phyloP scores from a whole-genome alignment of 2,797 vertebrate genomes.

The Hafferia zeledoni region DNA sequence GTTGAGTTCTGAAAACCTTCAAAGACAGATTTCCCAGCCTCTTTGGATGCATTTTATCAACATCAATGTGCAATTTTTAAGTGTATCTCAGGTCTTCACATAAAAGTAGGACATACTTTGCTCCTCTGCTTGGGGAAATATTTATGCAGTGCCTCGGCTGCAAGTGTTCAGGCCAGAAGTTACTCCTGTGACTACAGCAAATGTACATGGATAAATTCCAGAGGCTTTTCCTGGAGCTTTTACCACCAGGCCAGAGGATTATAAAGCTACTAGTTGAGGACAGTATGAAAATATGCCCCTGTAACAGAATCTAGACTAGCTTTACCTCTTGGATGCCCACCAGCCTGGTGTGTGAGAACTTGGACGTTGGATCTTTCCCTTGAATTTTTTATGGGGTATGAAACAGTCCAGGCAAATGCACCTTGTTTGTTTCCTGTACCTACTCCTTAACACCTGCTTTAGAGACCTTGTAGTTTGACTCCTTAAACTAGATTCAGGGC shows the following conservation, averaged over 20 bases:
- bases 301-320: background rate
- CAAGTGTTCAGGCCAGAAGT: background rate
- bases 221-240: slow-evolving; percentile 14
- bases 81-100: background rate
- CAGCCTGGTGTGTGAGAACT: background rate
- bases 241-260: background rate
- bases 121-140: background rate
- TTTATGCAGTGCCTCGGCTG: background rate
- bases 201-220: background rate
- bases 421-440: background rate
- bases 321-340: slow-evolving; percentile 27
- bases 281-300: background rate
- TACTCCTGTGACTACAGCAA: background rate
- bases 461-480: background rate
- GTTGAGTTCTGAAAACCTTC: background rate
- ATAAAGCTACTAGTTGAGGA: background rate
- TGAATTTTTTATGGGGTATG: background rate
- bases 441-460: background rate
- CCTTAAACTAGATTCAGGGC: background rate
- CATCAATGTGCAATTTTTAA: background rate
- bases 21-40: background rate
- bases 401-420: background rate
- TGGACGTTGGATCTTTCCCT: background rate
- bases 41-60: background rate
- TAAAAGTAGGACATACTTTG: background rate